phyloP scores from a whole-genome alignment of 2,888 invertebrate genomes.

The Nebria brevicollis region DNA sequence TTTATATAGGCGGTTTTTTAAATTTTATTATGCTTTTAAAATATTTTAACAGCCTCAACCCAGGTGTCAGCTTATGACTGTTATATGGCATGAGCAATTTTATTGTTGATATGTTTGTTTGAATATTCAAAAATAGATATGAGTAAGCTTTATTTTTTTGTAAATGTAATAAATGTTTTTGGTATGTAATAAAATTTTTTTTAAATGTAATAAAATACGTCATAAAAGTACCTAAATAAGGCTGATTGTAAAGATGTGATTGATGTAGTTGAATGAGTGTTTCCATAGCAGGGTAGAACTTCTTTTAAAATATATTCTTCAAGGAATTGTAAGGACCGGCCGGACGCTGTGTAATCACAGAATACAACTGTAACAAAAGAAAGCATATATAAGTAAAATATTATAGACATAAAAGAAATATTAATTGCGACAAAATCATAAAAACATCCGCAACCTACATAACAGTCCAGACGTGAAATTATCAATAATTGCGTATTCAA shows the following conservation, averaged over 20 bases:
- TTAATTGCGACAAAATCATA: background rate
- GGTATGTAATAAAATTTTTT: too few species aligned
- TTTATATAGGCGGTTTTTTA: too few species aligned
- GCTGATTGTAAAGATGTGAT: constrained; percentile 89
- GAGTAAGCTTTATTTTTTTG: too few species aligned
- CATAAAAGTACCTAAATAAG: constrained; percentile 74
- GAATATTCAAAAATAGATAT: too few species aligned
- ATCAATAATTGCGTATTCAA: too few species aligned
- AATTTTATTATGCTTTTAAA: too few species aligned
- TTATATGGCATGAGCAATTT: too few species aligned
- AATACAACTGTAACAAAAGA: constrained; percentile 76
- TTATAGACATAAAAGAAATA: constrained; percentile 13
- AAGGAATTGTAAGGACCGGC: constrained; percentile 82
- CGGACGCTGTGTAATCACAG: constrained; percentile 89
- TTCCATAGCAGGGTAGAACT: constrained; percentile 85
- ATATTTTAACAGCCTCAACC: too few species aligned
- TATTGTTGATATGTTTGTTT: too few species aligned
- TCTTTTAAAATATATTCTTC: constrained; percentile 84
- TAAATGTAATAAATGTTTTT: too few species aligned
- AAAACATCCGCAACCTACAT: constrained; percentile 29
- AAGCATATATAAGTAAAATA: constrained; percentile 16
- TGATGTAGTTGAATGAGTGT: constrained; percentile 81
- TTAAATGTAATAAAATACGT: background rate
- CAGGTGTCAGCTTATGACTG: too few species aligned
- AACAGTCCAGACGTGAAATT: constrained; percentile 24